Conservation (phyloP, 2,113 vertebrate species). For the Sebastes schlegelii region DNA sequence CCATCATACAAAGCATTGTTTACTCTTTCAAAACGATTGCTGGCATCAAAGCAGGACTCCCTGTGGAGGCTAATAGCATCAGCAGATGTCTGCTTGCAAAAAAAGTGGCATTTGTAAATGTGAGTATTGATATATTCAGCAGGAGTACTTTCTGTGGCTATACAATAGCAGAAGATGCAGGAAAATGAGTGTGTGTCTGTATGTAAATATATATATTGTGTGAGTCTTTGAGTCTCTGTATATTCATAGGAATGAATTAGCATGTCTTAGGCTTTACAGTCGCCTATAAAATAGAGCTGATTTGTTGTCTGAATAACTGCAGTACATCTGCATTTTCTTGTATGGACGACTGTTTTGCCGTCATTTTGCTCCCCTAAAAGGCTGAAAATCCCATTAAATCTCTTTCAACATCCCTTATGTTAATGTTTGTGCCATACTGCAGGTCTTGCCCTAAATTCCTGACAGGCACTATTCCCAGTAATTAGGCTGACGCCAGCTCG, state of each 20-base stretch:
- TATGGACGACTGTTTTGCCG: conserved; percentile 10
- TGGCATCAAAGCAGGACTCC: conserved; percentile 13
- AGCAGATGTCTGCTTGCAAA: conserved; percentile 9
- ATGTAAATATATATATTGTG: conserved; percentile 26
- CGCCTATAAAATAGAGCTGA: conserved; percentile 36
- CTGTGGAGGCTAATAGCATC: background rate
- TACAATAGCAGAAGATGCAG: background rate
- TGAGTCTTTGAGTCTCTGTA: conserved; percentile 39
- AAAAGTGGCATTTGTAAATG: conserved; percentile 1
- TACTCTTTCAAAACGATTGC: conserved; percentile 13
- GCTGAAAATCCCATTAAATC: conserved; percentile 57
- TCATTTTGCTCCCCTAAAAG: conserved; percentile 45
- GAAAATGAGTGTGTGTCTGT: conserved; percentile 14
- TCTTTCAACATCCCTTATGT: conserved; percentile 55
- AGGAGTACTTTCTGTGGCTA: background rate
- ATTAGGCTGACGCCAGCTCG: conserved; percentile 84
- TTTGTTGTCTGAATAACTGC: conserved; percentile 41
- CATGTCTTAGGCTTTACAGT: conserved; percentile 49
- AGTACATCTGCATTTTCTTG: conserved; percentile 55
- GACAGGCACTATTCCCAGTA: conserved; percentile 84
- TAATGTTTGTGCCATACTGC: conserved; percentile 51
- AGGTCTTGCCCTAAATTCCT: conserved; percentile 79
- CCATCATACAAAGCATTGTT: conserved; percentile 14
- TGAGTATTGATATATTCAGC: conserved; percentile 4
- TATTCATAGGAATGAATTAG: conserved; percentile 43